Evolutionary conservation across 2,113 vertebrate genomes (phyloP).

Genomic region (Anhinga rufa): DNA sequence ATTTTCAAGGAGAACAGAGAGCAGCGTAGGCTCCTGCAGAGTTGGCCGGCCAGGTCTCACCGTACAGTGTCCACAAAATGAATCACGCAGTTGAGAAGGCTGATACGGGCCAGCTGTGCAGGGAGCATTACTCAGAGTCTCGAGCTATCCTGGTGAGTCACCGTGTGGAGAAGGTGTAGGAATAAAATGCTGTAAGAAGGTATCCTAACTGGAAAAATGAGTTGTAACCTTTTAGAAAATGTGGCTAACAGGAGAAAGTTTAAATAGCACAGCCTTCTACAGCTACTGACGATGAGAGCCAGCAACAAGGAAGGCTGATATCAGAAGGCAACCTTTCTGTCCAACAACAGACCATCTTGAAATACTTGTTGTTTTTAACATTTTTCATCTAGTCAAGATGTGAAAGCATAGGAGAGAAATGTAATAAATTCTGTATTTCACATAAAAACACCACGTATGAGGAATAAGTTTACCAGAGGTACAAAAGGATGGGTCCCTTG

Average conservation of each 20-base stretch:
- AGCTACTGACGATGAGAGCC: not conserved
- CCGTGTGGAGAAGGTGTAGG: rapidly evolving
- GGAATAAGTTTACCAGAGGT: not conserved
- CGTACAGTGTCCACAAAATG: rapidly evolving
- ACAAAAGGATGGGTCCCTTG: not conserved
- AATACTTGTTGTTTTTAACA: not conserved
- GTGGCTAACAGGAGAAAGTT: rapidly evolving
- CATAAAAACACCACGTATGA: not conserved
- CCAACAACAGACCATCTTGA: not conserved
- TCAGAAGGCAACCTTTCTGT: not conserved
- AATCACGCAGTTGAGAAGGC: not conserved
- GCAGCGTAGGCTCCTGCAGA: rapidly evolving
- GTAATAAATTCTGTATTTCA: not conserved
- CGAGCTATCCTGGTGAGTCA: not conserved
- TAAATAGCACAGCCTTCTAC: not conserved
- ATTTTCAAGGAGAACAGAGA: not conserved
- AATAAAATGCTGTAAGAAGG: not conserved
- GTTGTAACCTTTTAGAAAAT: not conserved
- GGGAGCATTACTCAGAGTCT: not conserved
- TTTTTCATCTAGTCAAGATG: not conserved
- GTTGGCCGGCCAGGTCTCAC: not conserved
- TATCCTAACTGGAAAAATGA: not conserved
- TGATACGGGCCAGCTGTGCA: not conserved
- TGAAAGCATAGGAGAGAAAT: not conserved
- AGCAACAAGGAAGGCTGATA: not conserved